A percentile compares a stretch with the other conserved stretches of the same genome.
phyloP scores from a whole-genome alignment of 2,797 vertebrate genomes.

The Simalia tracyae region DNA sequence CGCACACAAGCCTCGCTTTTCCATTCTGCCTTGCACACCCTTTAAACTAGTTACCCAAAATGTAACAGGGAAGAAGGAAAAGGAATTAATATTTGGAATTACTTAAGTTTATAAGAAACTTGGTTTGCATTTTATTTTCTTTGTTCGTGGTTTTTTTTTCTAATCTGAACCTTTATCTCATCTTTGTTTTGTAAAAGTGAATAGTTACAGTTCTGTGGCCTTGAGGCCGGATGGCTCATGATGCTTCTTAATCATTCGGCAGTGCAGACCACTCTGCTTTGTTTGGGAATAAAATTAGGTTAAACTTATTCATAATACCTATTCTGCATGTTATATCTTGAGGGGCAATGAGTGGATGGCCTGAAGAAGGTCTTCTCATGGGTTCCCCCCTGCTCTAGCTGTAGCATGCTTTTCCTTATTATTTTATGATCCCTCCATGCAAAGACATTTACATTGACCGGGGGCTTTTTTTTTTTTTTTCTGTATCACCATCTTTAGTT shows the following conservation, averaged over 20 bases:
- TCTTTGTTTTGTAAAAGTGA: not conserved
- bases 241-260: not conserved
- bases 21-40: not conserved
- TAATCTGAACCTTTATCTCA: not conserved
- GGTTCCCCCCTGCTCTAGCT: not conserved
- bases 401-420: not conserved
- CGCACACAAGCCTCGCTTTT: not conserved
- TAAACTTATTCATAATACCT: not conserved
- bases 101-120: not conserved
- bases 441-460: not conserved
- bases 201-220: not conserved
- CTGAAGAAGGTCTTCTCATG: not conserved
- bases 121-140: not conserved
- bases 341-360: not conserved
- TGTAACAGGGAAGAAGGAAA: not conserved
- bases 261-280: not conserved
- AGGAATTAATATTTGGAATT: not conserved
- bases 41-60: not conserved
- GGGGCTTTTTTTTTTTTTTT: not conserved
- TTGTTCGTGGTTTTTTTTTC: not conserved
- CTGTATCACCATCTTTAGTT: not conserved
- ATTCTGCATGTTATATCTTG: not conserved
- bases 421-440: not conserved
- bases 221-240: not conserved
- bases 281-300: not conserved